A percentile compares a stretch with the other conserved stretches of the same genome.
phyloP scores from a whole-genome alignment of 1,140 invertebrate genomes.

The Hetaerina americana region DNA sequence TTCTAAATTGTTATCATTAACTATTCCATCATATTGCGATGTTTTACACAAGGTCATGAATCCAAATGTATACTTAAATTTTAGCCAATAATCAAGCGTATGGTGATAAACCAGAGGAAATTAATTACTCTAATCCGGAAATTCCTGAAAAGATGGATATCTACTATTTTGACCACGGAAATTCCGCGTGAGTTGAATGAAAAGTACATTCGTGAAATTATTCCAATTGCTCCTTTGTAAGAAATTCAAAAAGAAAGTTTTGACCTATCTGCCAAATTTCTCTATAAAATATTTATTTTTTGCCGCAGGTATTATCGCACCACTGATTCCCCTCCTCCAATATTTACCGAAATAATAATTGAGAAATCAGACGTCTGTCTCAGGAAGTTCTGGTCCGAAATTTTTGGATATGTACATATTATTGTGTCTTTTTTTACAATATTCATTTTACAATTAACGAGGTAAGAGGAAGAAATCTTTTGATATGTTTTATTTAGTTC shows the following conservation, averaged over 20 bases:
- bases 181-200: slow-evolving; percentile 32
- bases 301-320: slow-evolving; percentile 36
- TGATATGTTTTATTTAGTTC: neutral
- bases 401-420: slow-evolving; percentile 46
- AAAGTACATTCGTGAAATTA: slow-evolving; percentile 1
- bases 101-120: neutral
- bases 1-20: neutral
- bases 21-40: neutral
- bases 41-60: neutral
- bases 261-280: too few species aligned
- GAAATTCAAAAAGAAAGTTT: too few species aligned
- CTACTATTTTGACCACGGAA: slow-evolving; percentile 53
- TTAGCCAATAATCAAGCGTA: neutral
- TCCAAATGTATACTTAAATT: neutral
- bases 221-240: too few species aligned
- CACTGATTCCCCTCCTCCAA: slow-evolving; percentile 41
- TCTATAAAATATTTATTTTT: too few species aligned
- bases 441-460: slow-evolving; percentile 41
- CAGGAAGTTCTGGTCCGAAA: slow-evolving; percentile 49
- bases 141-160: slow-evolving; percentile 30
- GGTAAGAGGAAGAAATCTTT: slow-evolving; percentile 20
- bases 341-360: slow-evolving; percentile 38
- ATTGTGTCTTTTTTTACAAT: slow-evolving; percentile 41
- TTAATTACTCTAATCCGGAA: too few species aligned
- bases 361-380: slow-evolving; percentile 41